These are phyloP conservation scores for Tachystola acroxantha DNA, from an alignment of 2,888 invertebrate species.

Conservation along the genomic window DNA sequence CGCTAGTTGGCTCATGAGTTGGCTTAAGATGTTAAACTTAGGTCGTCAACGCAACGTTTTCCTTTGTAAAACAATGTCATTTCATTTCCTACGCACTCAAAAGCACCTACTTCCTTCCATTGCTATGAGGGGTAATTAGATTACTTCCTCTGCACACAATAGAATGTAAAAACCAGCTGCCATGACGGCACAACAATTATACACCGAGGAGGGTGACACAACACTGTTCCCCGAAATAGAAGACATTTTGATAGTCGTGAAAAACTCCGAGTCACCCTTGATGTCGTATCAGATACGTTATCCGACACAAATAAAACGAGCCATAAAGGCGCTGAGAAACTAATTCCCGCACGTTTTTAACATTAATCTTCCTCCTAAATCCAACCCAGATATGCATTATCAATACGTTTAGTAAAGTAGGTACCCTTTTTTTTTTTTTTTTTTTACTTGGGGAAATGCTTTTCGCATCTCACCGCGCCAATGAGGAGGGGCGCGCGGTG, in stretches of 20 bases:
- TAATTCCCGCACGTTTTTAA: too few species aligned
- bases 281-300: neutral
- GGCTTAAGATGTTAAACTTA: too few species aligned
- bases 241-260: neutral
- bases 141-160: constrained; percentile 64
- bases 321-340: neutral
- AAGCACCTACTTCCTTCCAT: constrained; percentile 54
- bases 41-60: constrained; percentile 18
- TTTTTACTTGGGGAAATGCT: too few species aligned
- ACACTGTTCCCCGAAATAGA: constrained; percentile 3
- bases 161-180: constrained; percentile 54
- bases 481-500: too few species aligned
- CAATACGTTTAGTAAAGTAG: too few species aligned
- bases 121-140: constrained; percentile 58
- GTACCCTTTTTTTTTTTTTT: too few species aligned
- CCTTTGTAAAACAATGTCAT: constrained; percentile 29
- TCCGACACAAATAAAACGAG: neutral
- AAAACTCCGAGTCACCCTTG: neutral
- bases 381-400: too few species aligned
- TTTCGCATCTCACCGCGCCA: too few species aligned
- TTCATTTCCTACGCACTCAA: constrained; percentile 49
- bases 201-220: constrained; percentile 9
- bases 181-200: constrained; percentile 25
- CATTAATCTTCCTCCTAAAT: too few species aligned
- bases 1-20: too few species aligned